These are phyloP conservation scores for Ameiurus melas DNA, from an alignment of 2,113 vertebrate species.

Conservation along the genomic window DNA sequence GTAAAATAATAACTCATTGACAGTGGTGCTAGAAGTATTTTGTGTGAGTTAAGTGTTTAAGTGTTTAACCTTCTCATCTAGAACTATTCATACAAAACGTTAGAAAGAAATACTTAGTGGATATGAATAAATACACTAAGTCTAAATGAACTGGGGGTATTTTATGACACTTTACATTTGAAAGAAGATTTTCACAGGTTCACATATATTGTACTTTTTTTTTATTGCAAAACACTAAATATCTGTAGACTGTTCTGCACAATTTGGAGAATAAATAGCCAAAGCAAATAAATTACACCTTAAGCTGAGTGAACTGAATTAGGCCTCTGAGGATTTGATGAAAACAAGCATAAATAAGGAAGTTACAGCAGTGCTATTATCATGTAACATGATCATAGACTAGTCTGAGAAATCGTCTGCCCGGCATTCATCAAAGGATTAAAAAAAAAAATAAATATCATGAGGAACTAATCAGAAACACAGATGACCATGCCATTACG, in stretches of 20 bases:
- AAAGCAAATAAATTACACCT: conserved; percentile 32
- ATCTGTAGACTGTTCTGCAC: not conserved
- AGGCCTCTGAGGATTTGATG: not conserved
- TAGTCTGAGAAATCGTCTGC: not conserved
- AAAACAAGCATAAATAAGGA: not conserved
- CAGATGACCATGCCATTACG: not conserved
- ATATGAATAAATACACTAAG: not conserved
- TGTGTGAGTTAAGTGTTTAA: not conserved
- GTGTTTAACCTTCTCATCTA: not conserved
- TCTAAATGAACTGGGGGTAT: not conserved
- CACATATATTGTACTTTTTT: not conserved
- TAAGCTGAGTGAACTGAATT: not conserved
- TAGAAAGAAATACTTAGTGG: not conserved
- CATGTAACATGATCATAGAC: not conserved
- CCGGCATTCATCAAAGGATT: not conserved
- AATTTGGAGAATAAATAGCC: conserved; percentile 33
- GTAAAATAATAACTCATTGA: not conserved
- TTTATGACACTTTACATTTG: not conserved
- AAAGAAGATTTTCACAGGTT: not conserved
- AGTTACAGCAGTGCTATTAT: not conserved
- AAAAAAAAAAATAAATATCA: conserved; percentile 19
- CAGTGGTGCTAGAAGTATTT: not conserved
- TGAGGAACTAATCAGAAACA: conserved; percentile 21
- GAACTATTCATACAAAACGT: not conserved
- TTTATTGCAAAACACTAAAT: conserved; percentile 17